Evolutionary conservation across 2,113 vertebrate species (phyloP).

Genomic region (Calidris pugnax): DNA sequence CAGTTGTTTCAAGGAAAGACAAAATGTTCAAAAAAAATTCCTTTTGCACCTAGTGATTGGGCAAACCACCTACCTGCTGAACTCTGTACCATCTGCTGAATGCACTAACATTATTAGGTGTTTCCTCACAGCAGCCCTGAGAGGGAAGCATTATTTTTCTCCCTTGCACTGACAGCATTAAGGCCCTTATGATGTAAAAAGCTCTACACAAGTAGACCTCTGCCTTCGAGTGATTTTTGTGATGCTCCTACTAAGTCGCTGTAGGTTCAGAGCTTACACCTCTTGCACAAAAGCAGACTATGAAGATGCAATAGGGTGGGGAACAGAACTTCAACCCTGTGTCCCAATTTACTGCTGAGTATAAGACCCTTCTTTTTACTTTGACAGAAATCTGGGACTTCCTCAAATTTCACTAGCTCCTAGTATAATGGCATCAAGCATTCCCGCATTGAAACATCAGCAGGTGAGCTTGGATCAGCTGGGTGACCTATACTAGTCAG

Average conservation of each 20-base stretch:
- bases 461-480: neutral
- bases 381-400: neutral
- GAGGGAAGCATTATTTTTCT: neutral
- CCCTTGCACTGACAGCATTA: accelerated
- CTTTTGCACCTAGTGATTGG: neutral
- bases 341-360: neutral
- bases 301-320: accelerated
- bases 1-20: neutral
- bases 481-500: neutral
- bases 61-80: neutral
- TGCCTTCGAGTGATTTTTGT: neutral
- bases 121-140: neutral
- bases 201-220: neutral
- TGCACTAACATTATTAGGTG: accelerated
- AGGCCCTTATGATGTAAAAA: neutral
- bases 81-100: neutral
- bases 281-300: neutral
- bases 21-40: neutral
- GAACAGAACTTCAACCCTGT: neutral
- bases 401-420: neutral
- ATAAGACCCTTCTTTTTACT: neutral
- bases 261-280: neutral
- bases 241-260: neutral
- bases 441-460: neutral
- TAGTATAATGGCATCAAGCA: neutral